Evolutionary conservation across 2,888 invertebrate genomes (phyloP).

Genomic region (Acronicta leporina): DNA sequence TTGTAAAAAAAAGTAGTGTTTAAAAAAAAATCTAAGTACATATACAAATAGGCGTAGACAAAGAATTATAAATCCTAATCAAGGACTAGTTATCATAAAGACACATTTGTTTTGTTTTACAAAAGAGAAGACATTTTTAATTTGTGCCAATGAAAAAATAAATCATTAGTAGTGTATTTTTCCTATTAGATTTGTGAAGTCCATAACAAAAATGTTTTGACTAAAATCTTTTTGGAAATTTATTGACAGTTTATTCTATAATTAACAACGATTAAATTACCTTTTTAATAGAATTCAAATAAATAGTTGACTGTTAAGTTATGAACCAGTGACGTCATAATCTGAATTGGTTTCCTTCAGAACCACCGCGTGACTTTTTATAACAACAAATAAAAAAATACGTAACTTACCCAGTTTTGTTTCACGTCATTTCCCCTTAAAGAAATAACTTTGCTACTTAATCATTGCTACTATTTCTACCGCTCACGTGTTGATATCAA

Average conservation of each 20-base stretch:
- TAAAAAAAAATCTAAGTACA: conserved; percentile 29
- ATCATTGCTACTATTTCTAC: too few species aligned
- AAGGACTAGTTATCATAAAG: conserved; percentile 35
- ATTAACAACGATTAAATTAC: too few species aligned
- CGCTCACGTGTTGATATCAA: too few species aligned
- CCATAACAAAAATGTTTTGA: too few species aligned
- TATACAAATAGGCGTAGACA: conserved; percentile 24
- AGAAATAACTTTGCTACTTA: neutral
- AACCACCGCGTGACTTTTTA: neutral
- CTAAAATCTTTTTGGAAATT: too few species aligned
- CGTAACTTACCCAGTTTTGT: too few species aligned
- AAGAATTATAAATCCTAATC: conserved; percentile 27
- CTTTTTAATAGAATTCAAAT: too few species aligned
- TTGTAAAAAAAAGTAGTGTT: conserved; percentile 33
- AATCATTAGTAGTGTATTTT: too few species aligned
- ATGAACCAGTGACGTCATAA: conserved; percentile 10
- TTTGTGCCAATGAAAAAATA: conserved; percentile 43
- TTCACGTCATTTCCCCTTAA: too few species aligned
- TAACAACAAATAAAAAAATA: neutral
- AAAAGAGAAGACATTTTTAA: conserved; percentile 42
- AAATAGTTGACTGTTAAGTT: too few species aligned
- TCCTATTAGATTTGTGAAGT: too few species aligned
- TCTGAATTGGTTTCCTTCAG: neutral
- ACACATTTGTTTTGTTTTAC: conserved; percentile 38
- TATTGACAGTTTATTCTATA: too few species aligned